Evolutionary conservation across 2,888 invertebrate genomes (phyloP), one percentile per base, ranked within the genome.

Genomic region (Steinernema hermaphroditum): DNA sequence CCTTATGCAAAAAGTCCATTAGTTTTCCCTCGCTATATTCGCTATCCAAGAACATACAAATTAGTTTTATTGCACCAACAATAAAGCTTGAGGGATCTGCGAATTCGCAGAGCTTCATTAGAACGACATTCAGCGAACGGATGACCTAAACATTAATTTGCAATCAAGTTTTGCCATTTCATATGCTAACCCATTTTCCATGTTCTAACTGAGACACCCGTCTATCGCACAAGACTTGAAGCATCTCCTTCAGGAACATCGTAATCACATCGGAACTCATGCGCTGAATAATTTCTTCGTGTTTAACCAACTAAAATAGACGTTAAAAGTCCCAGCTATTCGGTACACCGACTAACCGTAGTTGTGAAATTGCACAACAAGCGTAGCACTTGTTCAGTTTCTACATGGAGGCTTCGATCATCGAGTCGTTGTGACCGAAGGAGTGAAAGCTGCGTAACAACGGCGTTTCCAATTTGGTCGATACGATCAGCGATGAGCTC

Each of bases 391-490:
- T 77, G 72, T 19, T 70, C 71, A 27, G 79, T 69, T 19, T 78
- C 78, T n/a, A n/a, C 49, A n/a, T 46, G 71, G 27, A 54, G 68
- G 14, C 41, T 57, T 22, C 46, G 27, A 29, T 73, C 78, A 12
- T 34, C 78, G 12, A 77, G 62, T 50, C 79, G 78, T 24, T 76
- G 75, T 34, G 73, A 70, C 2, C 78, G 78, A 44, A 77, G 71
- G 44, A 80, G 69, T 24, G 79, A 79, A 24, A 77, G 70, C 57
- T 77, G 78, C n/a, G 78, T 75, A 34, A 79, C 78, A 34, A 78
- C 24, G 44, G 78, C 76, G 43, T 74, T 76, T n/a, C 76, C 54
- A 24, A 77, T 74, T 6, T 73, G 44, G 32, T 77, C 78, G 27
- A 54, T 54, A 2, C 54, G 14, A 16, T 54, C 54, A 27, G 54